Conservation (phyloP, 2,113 vertebrate genomes). For the Carettochelys insculpta region DNA sequence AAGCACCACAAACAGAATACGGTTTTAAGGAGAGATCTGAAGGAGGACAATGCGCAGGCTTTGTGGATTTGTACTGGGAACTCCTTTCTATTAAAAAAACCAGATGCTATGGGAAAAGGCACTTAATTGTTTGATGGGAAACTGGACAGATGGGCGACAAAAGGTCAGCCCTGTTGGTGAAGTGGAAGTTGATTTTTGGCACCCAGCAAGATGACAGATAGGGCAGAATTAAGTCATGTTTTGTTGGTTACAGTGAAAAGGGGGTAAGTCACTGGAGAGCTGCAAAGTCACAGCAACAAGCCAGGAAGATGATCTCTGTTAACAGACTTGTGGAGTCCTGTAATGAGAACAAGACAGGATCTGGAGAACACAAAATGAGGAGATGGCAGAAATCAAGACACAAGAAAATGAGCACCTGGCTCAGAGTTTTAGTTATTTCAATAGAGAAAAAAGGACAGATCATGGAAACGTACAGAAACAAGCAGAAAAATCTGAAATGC, state of each 20-base stretch:
- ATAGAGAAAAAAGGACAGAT: background rate
- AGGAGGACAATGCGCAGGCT: background rate
- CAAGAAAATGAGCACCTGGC: background rate
- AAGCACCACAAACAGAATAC: background rate
- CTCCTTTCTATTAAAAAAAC: background rate
- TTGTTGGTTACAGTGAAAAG: background rate
- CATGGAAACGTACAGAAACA: background rate
- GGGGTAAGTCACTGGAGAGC: background rate
- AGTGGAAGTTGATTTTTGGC: slow-evolving; percentile 4
- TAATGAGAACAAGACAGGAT: background rate
- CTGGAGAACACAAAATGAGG: background rate
- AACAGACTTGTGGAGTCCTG: background rate
- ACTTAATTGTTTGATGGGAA: background rate
- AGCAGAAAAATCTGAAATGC: background rate
- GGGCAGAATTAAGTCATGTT: background rate
- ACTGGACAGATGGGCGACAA: background rate
- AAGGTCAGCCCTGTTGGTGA: background rate
- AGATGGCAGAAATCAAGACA: background rate
- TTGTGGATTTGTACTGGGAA: background rate
- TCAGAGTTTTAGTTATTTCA: background rate
- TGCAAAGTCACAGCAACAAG: slow-evolving; percentile 7
- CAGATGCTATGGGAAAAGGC: background rate
- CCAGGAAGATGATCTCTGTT: background rate
- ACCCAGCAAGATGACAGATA: background rate
- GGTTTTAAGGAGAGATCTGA: background rate